These are phyloP conservation scores for Hirundichthys speculiger DNA, from an alignment of 2,113 vertebrate species.

Conservation along the genomic window DNA sequence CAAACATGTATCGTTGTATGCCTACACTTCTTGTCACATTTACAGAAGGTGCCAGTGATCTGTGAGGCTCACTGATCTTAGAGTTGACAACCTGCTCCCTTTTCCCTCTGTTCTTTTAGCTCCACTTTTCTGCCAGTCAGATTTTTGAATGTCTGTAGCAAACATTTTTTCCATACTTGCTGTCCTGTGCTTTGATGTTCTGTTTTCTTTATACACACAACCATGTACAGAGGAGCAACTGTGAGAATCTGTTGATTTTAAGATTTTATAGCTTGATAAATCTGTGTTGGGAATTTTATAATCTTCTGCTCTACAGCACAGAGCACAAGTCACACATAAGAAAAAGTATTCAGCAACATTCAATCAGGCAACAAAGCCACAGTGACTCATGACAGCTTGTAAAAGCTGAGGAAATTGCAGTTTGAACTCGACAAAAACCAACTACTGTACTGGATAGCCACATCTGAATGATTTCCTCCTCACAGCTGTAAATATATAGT, in stretches of 20 bases:
- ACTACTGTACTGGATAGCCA: conserved; percentile 24
- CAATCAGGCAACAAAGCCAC: conserved; percentile 44
- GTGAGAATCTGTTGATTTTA: background rate
- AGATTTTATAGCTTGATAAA: background rate
- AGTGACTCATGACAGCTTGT: conserved; percentile 49
- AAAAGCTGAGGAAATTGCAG: conserved; percentile 53
- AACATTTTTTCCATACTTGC: no score
- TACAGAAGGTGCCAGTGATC: no score
- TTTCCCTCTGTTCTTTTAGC: no score
- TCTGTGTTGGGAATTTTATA: background rate
- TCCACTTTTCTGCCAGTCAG: no score
- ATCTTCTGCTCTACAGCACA: background rate
- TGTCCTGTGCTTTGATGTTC: no score
- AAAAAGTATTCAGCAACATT: conserved; percentile 16
- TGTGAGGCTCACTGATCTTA: no score
- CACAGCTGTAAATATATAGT: conserved; percentile 12
- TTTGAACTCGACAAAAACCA: conserved; percentile 36
- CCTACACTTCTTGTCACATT: no score
- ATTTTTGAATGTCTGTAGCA: no score
- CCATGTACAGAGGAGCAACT: no score
- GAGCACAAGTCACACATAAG: background rate
- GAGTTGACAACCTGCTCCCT: no score
- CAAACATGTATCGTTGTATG: no score
- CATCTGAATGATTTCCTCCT: conserved; percentile 24
- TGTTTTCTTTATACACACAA: no score